Base-by-base conservation (phyloP, 2,888 invertebrate species). In the Apotomis turbidana region DNA sequence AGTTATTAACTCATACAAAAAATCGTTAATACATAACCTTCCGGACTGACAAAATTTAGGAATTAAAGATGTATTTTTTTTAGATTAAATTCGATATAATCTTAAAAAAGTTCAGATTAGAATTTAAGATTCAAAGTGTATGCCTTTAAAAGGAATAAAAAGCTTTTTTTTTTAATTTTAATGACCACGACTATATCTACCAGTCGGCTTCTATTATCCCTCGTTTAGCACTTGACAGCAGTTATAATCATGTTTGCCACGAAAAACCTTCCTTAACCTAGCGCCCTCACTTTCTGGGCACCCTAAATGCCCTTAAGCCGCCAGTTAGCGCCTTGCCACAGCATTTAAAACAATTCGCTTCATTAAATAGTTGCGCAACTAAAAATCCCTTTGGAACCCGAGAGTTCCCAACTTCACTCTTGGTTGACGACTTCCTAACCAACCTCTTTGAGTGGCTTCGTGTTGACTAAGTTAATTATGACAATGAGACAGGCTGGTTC, bases 331-430 rank as follows among this genome's bases (percentile, higher is more conserved):
- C 54, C 55, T 13, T 66, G 52, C 64, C 59, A 71, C 59, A 66
- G 15, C 38, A 60, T 71, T 71, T 71, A 67, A 71, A 71, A 71
- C 71, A 71, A 67, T 55, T 55, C 49, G 61, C 61, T 38, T 44
- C 51, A 41, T 66, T 27, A 62, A 61, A 71, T 68, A 68, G 71
- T 71, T 71, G 57, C 10, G 51, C 44, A 62, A 68, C 71, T 57
- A 71, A 68, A 71, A 71, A 71, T 71, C 71, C 67, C 67, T 61
- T 55, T 60, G 71, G 66, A 66, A 49, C 66, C 46, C 54, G 60
- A 38, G 70, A 71, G 71, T 60, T 67, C n/a, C 13, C 60, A 71
- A 71, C 61, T 68, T 68, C 51, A 41, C 67, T 27, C 51, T 51
- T 57, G 54, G 55, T 70, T 64, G 63, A 57, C 63, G 62, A 49